Conservation (phyloP, 1,140 invertebrate species). For the Habropoda laboriosa region DNA sequence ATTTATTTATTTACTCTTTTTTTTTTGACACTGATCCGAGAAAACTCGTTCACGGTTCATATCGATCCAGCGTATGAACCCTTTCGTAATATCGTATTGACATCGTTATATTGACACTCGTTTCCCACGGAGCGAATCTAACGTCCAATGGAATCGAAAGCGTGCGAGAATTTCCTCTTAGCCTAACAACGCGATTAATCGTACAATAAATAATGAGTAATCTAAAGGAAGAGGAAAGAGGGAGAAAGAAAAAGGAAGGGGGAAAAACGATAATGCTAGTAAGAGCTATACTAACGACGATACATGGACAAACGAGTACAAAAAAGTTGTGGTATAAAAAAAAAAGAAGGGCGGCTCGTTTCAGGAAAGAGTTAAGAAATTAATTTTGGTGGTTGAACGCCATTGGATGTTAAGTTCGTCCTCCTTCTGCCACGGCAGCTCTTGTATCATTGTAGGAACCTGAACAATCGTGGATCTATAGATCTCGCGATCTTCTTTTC, state of each 20-base stretch:
- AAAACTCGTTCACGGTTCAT: constrained; percentile 37
- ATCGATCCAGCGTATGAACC: constrained; percentile 64
- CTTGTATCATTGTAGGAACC: constrained; percentile 9
- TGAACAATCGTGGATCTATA: background rate
- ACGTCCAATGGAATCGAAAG: constrained; percentile 45
- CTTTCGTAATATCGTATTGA: constrained; percentile 37
- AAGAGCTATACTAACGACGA: background rate
- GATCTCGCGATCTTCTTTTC: background rate
- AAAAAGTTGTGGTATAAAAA: background rate
- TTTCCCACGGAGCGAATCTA: constrained; percentile 37
- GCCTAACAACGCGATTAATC: constrained; percentile 17
- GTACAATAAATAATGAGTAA: constrained; percentile 47
- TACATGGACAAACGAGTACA: constrained; percentile 19
- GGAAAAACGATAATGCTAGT: constrained; percentile 23
- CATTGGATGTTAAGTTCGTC: constrained; percentile 43
- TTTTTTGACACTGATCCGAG: background rate
- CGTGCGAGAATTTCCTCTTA: constrained; percentile 15
- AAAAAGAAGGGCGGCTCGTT: background rate
- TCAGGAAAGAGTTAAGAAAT: too few species aligned
- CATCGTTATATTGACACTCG: constrained; percentile 45
- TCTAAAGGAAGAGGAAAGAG: background rate
- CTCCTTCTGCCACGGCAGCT: background rate
- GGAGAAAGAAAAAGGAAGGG: background rate
- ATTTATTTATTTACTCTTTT: too few species aligned
- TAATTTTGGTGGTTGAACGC: constrained; percentile 11